Evolutionary conservation across 2,797 vertebrate species (phyloP).

Genomic region (Coccyzus lansbergi): DNA sequence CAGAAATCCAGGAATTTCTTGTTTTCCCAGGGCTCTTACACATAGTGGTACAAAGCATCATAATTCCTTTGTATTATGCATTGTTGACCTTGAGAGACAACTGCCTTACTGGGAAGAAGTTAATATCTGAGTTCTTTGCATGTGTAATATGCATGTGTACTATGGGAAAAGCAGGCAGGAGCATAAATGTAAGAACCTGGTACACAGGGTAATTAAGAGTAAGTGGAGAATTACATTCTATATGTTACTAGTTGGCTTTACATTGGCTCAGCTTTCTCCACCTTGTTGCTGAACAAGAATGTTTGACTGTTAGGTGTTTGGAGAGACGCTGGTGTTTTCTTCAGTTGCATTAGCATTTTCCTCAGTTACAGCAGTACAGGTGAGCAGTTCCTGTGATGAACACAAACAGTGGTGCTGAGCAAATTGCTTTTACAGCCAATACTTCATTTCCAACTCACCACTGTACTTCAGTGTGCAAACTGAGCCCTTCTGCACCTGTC

Average conservation of each 20-base stretch:
- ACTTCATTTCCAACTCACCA: fast-evolving
- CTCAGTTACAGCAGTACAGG: neutral
- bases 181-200: neutral
- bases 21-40: neutral
- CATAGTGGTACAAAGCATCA: neutral
- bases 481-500: neutral
- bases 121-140: neutral
- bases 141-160: neutral
- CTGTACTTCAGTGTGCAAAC: neutral
- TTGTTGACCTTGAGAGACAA: neutral
- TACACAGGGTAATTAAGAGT: neutral
- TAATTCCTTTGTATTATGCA: neutral
- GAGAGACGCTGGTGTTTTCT: neutral
- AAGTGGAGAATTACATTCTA: neutral
- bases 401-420: neutral
- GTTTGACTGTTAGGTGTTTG: neutral
- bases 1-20: neutral
- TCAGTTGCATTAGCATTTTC: neutral
- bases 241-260: neutral
- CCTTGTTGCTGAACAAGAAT: neutral
- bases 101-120: neutral
- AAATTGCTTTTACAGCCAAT: neutral
- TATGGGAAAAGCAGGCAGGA: neutral
- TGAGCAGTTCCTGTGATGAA: fast-evolving
- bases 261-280: neutral